Percentiles rank a stretch among this genome's conserved stretches.
These are phyloP conservation scores for Siniperca obscura DNA, from an alignment of 2,797 vertebrate genomes.

Conservation along the genomic window DNA sequence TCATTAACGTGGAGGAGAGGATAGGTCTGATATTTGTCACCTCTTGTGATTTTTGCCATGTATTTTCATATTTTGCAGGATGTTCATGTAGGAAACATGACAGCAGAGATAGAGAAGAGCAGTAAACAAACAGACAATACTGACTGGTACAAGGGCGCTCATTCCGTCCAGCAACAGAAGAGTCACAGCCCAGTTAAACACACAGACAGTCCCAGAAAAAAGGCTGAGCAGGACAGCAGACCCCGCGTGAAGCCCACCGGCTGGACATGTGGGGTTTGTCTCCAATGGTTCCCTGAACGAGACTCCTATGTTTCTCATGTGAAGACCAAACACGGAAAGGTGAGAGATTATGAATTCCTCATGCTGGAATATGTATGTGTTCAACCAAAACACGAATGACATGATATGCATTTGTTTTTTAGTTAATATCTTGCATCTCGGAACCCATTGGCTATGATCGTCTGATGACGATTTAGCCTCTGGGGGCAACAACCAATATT, in stretches of 20 bases:
- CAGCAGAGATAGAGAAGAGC: slow-evolving; percentile 83
- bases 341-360: slow-evolving; percentile 65
- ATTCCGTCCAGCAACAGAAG: slow-evolving; percentile 72
- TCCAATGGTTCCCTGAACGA: slow-evolving; percentile 90
- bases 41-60: slow-evolving; percentile 8
- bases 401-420: neutral
- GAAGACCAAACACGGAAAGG: slow-evolving; percentile 93
- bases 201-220: slow-evolving; percentile 64
- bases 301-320: slow-evolving; percentile 93
- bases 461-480: too few relatives aligned
- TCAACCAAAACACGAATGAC: neutral
- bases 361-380: neutral
- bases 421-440: too few relatives aligned
- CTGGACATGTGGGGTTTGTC: slow-evolving; percentile 94
- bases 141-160: slow-evolving; percentile 68
- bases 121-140: slow-evolving; percentile 72
- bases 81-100: slow-evolving; percentile 86
- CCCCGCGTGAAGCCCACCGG: slow-evolving; percentile 85
- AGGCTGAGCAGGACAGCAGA: slow-evolving; percentile 75
- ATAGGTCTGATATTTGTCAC: neutral
- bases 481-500: too few relatives aligned
- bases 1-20: neutral
- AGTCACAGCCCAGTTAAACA: slow-evolving; percentile 61
- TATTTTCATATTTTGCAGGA: slow-evolving; percentile 76
- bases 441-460: too few relatives aligned